Conservation (phyloP, 1,140 invertebrate genomes). For the Centruroides vittatus region DNA sequence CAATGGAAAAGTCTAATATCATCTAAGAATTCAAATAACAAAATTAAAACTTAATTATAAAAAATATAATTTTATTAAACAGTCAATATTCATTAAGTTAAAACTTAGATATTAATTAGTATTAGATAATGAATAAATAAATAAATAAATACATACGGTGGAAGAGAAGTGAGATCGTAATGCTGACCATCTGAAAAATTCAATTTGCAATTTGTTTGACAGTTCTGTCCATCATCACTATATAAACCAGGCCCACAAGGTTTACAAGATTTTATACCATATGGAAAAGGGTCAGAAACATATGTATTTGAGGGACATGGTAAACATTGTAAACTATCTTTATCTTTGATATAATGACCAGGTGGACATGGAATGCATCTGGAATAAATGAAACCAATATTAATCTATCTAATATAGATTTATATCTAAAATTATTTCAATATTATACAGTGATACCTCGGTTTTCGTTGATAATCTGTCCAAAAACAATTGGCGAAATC, state of each 20-base stretch:
- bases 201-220: conserved; percentile 29
- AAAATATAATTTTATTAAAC: too few relatives aligned
- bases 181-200: conserved; percentile 21
- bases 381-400: background rate
- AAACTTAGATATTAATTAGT: too few relatives aligned
- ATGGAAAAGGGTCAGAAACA: conserved; percentile 31
- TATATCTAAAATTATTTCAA: too few relatives aligned
- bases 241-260: conserved; percentile 37
- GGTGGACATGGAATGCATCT: conserved; percentile 40
- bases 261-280: conserved; percentile 34
- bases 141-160: conserved; percentile 4
- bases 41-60: too few relatives aligned
- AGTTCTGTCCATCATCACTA: conserved; percentile 27
- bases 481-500: too few relatives aligned
- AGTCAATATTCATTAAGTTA: too few relatives aligned
- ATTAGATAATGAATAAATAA: background rate
- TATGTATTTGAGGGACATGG: conserved; percentile 37
- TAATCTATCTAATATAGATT: too few relatives aligned
- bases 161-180: conserved; percentile 31
- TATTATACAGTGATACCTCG: too few relatives aligned
- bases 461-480: too few relatives aligned
- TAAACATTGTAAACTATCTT: conserved; percentile 24
- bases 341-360: conserved; percentile 33
- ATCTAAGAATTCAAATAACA: too few relatives aligned
- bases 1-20: too few relatives aligned